phyloP scores from a whole-genome alignment of 1,140 invertebrate species.

The Camponotus vicinus region DNA sequence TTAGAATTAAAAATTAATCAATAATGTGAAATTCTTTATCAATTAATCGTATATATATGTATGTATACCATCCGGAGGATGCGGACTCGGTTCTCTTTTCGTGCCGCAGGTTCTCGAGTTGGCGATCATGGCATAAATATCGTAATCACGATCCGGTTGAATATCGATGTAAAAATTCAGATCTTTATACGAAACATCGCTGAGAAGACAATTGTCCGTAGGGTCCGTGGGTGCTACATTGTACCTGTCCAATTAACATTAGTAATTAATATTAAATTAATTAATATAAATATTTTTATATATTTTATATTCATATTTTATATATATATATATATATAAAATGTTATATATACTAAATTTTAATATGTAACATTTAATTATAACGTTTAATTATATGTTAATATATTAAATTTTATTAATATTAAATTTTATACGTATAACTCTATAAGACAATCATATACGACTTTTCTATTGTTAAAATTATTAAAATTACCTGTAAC shows the following conservation, averaged over 20 bases:
- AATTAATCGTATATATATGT: conserved; percentile 6
- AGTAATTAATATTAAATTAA: conserved; percentile 8
- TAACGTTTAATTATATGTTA: no score
- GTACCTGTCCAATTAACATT: conserved; percentile 78
- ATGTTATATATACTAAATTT: no score
- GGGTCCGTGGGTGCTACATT: conserved; percentile 81
- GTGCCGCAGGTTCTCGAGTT: conserved; percentile 75
- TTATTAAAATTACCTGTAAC: conserved; percentile 88
- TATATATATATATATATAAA: no score
- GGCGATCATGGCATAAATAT: conserved; percentile 91
- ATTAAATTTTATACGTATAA: conserved; percentile 1
- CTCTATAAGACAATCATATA: background rate
- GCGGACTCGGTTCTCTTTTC: conserved; percentile 57
- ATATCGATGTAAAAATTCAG: conserved; percentile 91
- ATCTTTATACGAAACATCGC: conserved; percentile 88
- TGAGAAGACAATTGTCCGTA: conserved; percentile 92
- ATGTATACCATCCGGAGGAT: conserved; percentile 75
- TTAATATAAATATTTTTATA: no score
- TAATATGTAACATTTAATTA: no score
- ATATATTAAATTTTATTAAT: background rate
- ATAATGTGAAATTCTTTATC: background rate
- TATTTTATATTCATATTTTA: no score
- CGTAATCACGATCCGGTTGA: conserved; percentile 91
- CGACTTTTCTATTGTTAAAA: background rate
- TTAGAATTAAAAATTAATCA: conserved; percentile 14